Base-by-base conservation (phyloP, 2,888 invertebrate genomes). In the Salticus scenicus region DNA sequence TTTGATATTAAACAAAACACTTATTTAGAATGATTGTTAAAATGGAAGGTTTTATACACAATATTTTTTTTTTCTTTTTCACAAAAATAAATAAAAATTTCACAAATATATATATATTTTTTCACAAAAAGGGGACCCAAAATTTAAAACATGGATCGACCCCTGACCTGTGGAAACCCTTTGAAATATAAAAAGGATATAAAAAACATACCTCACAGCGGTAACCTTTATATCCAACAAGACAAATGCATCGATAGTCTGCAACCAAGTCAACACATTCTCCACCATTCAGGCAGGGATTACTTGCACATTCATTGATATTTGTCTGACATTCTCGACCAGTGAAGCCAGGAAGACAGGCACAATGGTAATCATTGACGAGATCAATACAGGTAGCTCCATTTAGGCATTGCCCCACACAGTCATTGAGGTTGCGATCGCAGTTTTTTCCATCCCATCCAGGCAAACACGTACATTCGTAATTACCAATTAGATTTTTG, bases 251-350 rank as follows among this genome's bases (percentile, higher is more conserved):
- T 90, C 95, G 94, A 92, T 96, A 97, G 76, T 94, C 94, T 91
- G 95, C 95, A 86, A 95, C 94, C 91, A 95, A 89, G 91, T 97
- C 96, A 57, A 95, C 94, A 91, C 97, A 98, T 91, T 96, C 96
- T 89, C 96, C 97, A 70, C 96, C 97, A 92, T 97, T 95, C 90
- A 94, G 94, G 92, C 97, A 98, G 0, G 97, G 97, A 87, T 94
- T 94, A 89, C 95, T 94, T 88, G 94, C 94, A 92, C 97, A 97
- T 91, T 97, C 97, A 92, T 97, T 94, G 89, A 97, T 94, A 92
- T 97, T 96, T 66, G 94, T 94, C 90, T 95, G 95, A 57, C 89
- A 89, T 10, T 87, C 80, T 10, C 83, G n/a, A 0, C 89, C 89
- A 14, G 88, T 89, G 64, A 85, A 89, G 12, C 90, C 91, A 7